Evolutionary conservation across 2,797 vertebrate species (phyloP).

Genomic region (Mormyrops boulengeri): DNA sequence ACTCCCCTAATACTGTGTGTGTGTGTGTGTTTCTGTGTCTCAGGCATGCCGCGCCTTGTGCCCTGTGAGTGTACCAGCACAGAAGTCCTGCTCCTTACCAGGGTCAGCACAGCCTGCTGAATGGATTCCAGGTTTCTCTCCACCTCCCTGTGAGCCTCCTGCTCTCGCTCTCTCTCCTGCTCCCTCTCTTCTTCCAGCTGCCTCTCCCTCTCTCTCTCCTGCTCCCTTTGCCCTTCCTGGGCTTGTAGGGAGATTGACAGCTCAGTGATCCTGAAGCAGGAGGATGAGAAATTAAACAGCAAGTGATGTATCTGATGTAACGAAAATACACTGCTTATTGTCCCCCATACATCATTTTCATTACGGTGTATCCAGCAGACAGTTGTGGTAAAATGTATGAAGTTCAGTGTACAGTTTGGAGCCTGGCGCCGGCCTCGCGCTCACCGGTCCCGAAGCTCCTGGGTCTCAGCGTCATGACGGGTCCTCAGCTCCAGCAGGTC

Average conservation of each 20-base stretch:
- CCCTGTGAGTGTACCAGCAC: background rate
- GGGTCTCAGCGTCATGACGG: conserved; percentile 46
- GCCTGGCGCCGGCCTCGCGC: no score
- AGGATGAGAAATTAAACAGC: background rate
- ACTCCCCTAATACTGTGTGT: background rate
- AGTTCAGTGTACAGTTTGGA: background rate
- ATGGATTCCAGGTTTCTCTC: conserved; percentile 55
- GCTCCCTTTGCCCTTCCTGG: conserved; percentile 57
- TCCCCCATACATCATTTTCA: background rate
- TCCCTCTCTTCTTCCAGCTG: conserved; percentile 50
- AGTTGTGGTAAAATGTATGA: background rate
- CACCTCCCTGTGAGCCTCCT: conserved; percentile 53
- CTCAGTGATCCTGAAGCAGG: conserved; percentile 60
- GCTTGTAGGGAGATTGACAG: conserved; percentile 59
- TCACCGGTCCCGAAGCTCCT: conserved; percentile 59
- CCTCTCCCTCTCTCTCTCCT: conserved; percentile 46
- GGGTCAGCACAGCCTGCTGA: conserved; percentile 51
- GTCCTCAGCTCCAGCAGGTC: conserved; percentile 41
- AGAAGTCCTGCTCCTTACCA: conserved; percentile 49
- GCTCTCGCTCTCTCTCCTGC: conserved; percentile 57
- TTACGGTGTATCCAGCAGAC: background rate
- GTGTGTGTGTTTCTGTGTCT: background rate
- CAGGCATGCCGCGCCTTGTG: background rate
- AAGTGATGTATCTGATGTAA: background rate
- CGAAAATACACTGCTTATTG: background rate